Conservation (phyloP, 2,113 vertebrate species). For the Paracanthobrama guichenoti region DNA sequence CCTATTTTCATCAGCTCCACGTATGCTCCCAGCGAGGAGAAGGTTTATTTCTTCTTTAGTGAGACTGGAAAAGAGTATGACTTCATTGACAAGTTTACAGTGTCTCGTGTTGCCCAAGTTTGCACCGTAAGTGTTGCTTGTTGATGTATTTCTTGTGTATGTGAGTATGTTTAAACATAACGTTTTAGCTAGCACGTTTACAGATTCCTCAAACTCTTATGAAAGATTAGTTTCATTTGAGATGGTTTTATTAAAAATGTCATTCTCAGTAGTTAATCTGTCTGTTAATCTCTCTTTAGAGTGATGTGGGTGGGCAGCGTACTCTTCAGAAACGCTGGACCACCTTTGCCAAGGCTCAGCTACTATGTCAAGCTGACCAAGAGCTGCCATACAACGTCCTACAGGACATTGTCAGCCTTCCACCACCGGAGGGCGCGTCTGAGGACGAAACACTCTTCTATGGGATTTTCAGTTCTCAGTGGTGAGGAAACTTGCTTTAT, state of each 20-base stretch:
- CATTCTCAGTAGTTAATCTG: not conserved
- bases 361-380: constrained; percentile 69
- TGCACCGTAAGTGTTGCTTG: constrained; percentile 80
- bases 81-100: constrained; percentile 86
- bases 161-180: not conserved
- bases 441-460: constrained; percentile 73
- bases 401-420: constrained; percentile 72
- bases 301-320: constrained; percentile 75
- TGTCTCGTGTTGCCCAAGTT: constrained; percentile 85
- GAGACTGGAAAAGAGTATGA: constrained; percentile 89
- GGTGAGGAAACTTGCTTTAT: constrained; percentile 61
- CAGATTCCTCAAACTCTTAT: not conserved
- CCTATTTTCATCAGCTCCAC: constrained; percentile 87
- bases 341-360: constrained; percentile 78
- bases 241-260: not conserved
- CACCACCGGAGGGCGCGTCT: constrained; percentile 65
- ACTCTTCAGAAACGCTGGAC: constrained; percentile 79
- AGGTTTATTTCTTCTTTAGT: constrained; percentile 95
- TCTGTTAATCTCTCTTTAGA: constrained; percentile 51
- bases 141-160: not conserved
- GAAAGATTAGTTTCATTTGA: not conserved
- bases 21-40: constrained; percentile 75
- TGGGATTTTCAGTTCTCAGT: constrained; percentile 78
- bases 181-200: not conserved
- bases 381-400: constrained; percentile 79